These are phyloP conservation scores for Montipora efflorescens DNA, from an alignment of 64 coral and sea anemone species.

Conservation along the genomic window DNA sequence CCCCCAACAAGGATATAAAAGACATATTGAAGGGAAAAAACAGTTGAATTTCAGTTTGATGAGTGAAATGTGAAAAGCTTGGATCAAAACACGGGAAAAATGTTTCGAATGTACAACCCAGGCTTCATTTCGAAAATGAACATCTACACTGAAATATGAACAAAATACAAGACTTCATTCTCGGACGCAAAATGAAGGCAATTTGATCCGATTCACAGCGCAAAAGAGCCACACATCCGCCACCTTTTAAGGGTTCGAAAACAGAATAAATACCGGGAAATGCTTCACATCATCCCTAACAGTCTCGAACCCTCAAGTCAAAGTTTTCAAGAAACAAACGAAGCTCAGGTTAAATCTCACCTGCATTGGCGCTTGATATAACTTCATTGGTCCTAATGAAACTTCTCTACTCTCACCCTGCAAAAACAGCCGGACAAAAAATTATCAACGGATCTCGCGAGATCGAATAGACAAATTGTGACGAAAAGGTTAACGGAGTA, in stretches of 20 bases:
- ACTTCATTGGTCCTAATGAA: slow-evolving; percentile 95
- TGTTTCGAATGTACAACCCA: background rate
- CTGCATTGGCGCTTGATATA: slow-evolving; percentile 93
- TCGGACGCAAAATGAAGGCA: background rate
- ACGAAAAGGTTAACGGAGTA: slow-evolving; percentile 19
- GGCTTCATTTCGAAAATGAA: slow-evolving; percentile 36
- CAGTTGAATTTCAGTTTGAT: background rate
- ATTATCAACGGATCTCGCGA: slow-evolving; percentile 16
- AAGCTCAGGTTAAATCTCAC: slow-evolving; percentile 62
- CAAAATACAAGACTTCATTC: background rate
- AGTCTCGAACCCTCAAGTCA: slow-evolving; percentile 55
- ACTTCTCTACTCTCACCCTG: slow-evolving; percentile 93
- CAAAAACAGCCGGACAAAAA: slow-evolving; percentile 58
- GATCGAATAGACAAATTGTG: slow-evolving; percentile 6
- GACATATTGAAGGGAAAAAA: background rate
- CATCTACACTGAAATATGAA: slow-evolving; percentile 41
- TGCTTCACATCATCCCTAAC: slow-evolving; percentile 52
- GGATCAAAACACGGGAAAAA: slow-evolving; percentile 22
- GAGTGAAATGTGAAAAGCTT: slow-evolving; percentile 9
- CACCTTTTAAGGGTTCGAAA: background rate
- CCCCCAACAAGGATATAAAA: slow-evolving; percentile 14
- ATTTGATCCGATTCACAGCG: slow-evolving; percentile 23
- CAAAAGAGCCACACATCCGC: background rate
- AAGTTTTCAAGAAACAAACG: slow-evolving; percentile 57
- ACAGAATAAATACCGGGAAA: slow-evolving; percentile 24